phyloP scores from a whole-genome alignment of 2,888 invertebrate species.

The Unio pictorum region DNA sequence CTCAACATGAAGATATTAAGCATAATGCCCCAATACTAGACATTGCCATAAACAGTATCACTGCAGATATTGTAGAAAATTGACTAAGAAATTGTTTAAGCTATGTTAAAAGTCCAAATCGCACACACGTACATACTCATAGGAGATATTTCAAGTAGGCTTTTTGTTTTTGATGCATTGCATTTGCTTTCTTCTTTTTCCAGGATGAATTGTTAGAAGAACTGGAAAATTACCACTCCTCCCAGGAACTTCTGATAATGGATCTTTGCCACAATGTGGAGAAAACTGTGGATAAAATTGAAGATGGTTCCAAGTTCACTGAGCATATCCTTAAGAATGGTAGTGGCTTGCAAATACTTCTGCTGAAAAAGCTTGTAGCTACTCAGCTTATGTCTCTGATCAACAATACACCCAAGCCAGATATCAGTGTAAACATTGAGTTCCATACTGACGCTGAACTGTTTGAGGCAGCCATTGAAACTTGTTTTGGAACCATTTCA shows the following conservation, averaged over 20 bases:
- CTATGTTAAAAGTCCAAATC: too few species aligned
- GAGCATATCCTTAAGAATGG: conserved; percentile 86
- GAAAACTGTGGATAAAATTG: conserved; percentile 87
- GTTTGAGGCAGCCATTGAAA: conserved; percentile 81
- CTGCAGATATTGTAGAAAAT: too few species aligned
- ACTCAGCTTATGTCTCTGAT: conserved; percentile 85
- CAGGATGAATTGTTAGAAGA: conserved; percentile 79
- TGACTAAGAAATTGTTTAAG: too few species aligned
- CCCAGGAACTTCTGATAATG: conserved; percentile 91
- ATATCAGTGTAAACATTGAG: conserved; percentile 80
- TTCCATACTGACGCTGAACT: conserved; percentile 86
- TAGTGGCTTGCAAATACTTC: conserved; percentile 79
- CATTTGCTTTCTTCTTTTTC: conserved; percentile 12
- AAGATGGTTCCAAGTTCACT: conserved; percentile 89
- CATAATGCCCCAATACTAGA: too few species aligned
- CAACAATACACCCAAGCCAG: conserved; percentile 86
- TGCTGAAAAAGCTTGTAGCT: conserved; percentile 85
- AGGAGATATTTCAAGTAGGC: neutral
- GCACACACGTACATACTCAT: neutral
- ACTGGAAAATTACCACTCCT: conserved; percentile 77
- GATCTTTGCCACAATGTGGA: conserved; percentile 85
- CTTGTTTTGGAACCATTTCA: conserved; percentile 67
- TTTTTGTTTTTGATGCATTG: neutral
- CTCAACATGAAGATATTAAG: too few species aligned
- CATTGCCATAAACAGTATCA: too few species aligned